phyloP scores from a whole-genome alignment of 2,113 vertebrate genomes.

The Rhombomys opimus region DNA sequence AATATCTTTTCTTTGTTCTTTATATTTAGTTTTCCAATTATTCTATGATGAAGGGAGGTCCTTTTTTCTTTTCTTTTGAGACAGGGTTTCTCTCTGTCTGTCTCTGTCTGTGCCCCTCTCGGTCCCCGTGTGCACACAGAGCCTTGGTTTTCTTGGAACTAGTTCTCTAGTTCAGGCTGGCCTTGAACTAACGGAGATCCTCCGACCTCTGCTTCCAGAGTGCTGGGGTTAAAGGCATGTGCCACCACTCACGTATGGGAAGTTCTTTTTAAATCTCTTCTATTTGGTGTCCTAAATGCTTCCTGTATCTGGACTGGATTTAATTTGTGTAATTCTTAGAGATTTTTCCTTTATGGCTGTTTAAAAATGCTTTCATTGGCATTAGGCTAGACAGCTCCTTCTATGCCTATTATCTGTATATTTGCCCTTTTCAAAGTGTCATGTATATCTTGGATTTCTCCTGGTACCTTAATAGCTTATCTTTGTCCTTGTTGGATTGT shows the following conservation, averaged over 20 bases:
- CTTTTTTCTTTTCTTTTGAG: no score
- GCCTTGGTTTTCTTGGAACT: no score
- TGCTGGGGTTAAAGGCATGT: no score
- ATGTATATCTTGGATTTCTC: neutral
- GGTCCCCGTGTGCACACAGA: no score
- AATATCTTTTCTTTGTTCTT: neutral
- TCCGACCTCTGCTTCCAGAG: no score
- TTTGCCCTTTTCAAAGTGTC: neutral
- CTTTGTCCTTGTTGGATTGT: neutral
- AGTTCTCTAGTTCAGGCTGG: no score
- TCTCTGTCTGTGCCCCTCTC: no score
- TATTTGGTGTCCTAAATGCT: no score
- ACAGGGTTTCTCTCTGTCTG: no score
- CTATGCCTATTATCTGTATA: neutral
- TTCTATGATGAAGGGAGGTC: neutral
- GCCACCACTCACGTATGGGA: no score
- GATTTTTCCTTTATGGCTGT: neutral
- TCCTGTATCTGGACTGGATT: neutral
- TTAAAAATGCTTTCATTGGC: neutral
- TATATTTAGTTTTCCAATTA: neutral
- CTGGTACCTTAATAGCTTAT: neutral
- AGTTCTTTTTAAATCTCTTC: neutral
- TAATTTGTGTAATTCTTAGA: neutral
- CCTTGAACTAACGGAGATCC: no score
- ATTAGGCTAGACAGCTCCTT: neutral